Evolutionary conservation across 2,888 invertebrate genomes (phyloP).

Genomic region (Copidosoma aretas): DNA sequence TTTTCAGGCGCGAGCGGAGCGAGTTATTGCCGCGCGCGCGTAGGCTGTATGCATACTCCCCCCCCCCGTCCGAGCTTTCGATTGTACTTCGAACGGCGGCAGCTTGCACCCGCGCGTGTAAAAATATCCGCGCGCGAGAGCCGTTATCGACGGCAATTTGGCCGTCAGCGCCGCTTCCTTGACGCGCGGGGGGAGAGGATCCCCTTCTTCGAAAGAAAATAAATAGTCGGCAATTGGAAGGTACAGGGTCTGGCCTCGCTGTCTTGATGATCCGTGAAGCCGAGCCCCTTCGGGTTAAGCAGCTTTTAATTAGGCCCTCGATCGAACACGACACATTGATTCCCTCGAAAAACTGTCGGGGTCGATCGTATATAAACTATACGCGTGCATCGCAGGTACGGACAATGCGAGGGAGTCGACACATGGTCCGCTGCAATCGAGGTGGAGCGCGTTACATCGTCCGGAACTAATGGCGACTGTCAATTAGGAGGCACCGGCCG

Average conservation of each 20-base stretch:
- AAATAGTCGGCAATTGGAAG: no score
- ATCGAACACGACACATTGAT: slow-evolving; percentile 36
- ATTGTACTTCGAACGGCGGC: neutral
- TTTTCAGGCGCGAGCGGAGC: slow-evolving; percentile 40
- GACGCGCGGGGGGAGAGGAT: neutral
- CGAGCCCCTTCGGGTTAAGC: slow-evolving; percentile 23
- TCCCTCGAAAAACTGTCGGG: no score
- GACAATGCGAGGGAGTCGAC: slow-evolving; percentile 17
- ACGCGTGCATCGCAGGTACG: neutral
- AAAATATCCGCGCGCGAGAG: neutral
- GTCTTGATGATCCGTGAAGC: slow-evolving; percentile 24
- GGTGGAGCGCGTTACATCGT: slow-evolving; percentile 52
- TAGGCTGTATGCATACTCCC: neutral
- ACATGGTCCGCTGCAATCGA: slow-evolving; percentile 32
- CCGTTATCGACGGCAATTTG: slow-evolving; percentile 36
- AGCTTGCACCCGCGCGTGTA: neutral
- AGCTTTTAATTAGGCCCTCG: slow-evolving; percentile 35
- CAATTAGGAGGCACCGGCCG: slow-evolving; percentile 57
- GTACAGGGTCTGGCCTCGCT: no score
- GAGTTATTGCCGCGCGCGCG: slow-evolving; percentile 31
- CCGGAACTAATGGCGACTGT: slow-evolving; percentile 60
- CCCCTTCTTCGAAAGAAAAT: neutral
- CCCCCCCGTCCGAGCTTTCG: slow-evolving; percentile 3
- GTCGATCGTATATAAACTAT: no score
- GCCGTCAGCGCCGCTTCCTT: neutral